A percentile compares a stretch with the other conserved stretches of the same genome.
Evolutionary conservation across 2,113 vertebrate species (phyloP).

Genomic region (Semicossyphus pulcher): DNA sequence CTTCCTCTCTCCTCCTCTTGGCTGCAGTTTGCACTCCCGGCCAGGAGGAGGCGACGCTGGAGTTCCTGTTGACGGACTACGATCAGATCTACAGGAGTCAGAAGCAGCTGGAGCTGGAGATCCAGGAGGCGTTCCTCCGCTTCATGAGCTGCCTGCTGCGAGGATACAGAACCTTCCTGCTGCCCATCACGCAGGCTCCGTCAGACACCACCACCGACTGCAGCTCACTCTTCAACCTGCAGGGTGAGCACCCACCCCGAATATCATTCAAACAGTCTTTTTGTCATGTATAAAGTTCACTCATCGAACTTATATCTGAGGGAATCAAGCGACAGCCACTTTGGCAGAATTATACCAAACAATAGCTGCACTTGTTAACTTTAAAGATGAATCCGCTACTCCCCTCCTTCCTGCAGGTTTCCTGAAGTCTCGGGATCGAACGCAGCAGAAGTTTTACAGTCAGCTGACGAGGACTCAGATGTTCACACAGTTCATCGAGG

Average conservation of each 20-base stretch:
- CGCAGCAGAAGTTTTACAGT: slow-evolving; percentile 90
- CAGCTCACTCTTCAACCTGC: slow-evolving; percentile 91
- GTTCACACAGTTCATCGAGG: slow-evolving; percentile 96
- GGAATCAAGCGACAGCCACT: too few relatives aligned
- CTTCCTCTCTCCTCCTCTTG: background rate
- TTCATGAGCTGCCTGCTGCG: slow-evolving; percentile 92
- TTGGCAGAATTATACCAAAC: too few relatives aligned
- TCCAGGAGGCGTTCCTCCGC: slow-evolving; percentile 91
- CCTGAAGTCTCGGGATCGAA: slow-evolving; percentile 91
- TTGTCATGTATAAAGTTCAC: too few relatives aligned
- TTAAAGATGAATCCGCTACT: too few relatives aligned
- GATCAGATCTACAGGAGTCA: slow-evolving; percentile 90
- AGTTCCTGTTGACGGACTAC: slow-evolving; percentile 92
- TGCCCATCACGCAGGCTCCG: slow-evolving; percentile 89
- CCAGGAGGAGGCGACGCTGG: slow-evolving; percentile 91
- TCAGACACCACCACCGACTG: slow-evolving; percentile 88
- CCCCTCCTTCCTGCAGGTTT: slow-evolving; percentile 82
- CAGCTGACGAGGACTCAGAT: slow-evolving; percentile 93
- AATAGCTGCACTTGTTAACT: too few relatives aligned
- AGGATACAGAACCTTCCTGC: slow-evolving; percentile 90
- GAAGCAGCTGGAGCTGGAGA: slow-evolving; percentile 93
- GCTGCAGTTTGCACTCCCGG: slow-evolving; percentile 88
- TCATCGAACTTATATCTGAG: background rate
- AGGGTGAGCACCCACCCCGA: slow-evolving; percentile 78
- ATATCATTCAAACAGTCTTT: too few relatives aligned